A percentile compares a stretch with the other conserved stretches of the same genome.
Evolutionary conservation across 2,113 vertebrate genomes (phyloP).

Genomic region (Etia nguti): DNA sequence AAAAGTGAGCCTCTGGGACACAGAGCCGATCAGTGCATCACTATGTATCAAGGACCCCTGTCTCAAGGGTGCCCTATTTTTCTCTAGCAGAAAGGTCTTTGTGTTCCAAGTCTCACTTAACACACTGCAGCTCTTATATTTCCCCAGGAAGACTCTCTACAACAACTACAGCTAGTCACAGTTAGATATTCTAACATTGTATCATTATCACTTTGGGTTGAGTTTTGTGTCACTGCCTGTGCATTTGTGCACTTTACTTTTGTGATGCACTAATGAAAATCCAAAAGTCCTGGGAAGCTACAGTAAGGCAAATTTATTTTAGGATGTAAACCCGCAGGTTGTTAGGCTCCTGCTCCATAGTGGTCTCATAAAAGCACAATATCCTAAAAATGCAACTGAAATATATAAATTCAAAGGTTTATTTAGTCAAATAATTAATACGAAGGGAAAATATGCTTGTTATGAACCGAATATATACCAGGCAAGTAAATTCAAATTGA

Average conservation of each 20-base stretch:
- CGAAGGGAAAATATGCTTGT: neutral
- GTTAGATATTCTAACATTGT: neutral
- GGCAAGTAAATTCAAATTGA: neutral
- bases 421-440: neutral
- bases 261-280: neutral
- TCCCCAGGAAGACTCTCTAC: neutral
- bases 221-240: neutral
- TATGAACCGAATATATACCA: neutral
- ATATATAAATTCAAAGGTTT: neutral
- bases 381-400: neutral
- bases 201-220: neutral
- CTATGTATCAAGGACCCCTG: slow-evolving; percentile 41
- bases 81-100: slow-evolving; percentile 39
- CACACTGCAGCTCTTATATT: slow-evolving; percentile 23
- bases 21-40: slow-evolving; percentile 14
- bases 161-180: neutral
- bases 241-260: neutral
- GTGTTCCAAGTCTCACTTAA: slow-evolving; percentile 46
- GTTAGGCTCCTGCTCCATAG: neutral
- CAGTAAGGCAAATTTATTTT: neutral
- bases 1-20: slow-evolving; percentile 50
- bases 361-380: neutral
- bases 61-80: slow-evolving; percentile 55
- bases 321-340: neutral
- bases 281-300: neutral